phyloP scores from a whole-genome alignment of 2,888 invertebrate genomes.

The Lepidocyrtoides sp. region DNA sequence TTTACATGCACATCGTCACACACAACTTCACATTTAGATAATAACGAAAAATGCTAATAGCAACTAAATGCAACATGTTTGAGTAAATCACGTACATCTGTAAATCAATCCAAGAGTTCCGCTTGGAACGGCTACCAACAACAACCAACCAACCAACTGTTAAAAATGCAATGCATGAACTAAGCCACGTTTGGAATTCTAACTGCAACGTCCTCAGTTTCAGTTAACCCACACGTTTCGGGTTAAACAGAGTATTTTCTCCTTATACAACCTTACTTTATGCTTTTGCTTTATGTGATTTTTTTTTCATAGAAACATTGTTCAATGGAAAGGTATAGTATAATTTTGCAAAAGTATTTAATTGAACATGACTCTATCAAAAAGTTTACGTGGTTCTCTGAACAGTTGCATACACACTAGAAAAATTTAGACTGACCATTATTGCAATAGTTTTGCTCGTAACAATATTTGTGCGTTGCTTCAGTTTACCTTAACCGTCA shows the following conservation, averaged over 20 bases:
- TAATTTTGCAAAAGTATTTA: too few relatives aligned
- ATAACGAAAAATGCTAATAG: constrained; percentile 45
- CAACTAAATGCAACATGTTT: constrained; percentile 54
- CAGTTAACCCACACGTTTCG: neutral
- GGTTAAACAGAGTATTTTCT: neutral
- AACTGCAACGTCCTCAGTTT: neutral
- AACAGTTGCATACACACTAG: too few relatives aligned
- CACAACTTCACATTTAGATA: constrained; percentile 34
- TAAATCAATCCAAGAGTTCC: constrained; percentile 60
- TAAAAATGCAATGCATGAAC: too few relatives aligned
- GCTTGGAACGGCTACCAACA: constrained; percentile 18
- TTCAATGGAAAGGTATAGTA: too few relatives aligned
- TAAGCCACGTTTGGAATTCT: constrained; percentile 11
- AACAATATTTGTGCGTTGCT: neutral
- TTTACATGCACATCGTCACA: constrained; percentile 55
- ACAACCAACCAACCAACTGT: too few relatives aligned
- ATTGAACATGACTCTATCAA: too few relatives aligned
- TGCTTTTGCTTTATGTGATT: too few relatives aligned
- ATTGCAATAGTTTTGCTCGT: too few relatives aligned
- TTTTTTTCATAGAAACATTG: too few relatives aligned
- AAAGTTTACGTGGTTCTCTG: too few relatives aligned
- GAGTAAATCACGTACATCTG: constrained; percentile 59
- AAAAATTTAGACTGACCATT: too few relatives aligned
- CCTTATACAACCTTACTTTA: too few relatives aligned
- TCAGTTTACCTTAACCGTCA: constrained; percentile 7